Evolutionary conservation across 2,113 vertebrate species (phyloP).

Genomic region (Cichladusa arquata): DNA sequence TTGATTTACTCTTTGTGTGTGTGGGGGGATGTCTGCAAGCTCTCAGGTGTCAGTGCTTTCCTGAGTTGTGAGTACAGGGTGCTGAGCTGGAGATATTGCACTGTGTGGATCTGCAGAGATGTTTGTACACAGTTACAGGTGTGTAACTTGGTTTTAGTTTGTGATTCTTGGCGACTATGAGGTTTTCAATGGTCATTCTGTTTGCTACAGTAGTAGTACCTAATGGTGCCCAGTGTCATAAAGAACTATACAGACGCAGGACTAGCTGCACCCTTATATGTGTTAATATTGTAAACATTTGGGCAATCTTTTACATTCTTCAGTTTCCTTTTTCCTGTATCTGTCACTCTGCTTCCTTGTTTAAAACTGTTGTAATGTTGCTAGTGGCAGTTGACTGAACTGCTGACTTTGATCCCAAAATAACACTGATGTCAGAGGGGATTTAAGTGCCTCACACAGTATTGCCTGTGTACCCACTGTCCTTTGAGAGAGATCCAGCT

Average conservation of each 20-base stretch:
- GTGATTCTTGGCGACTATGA: rapidly evolving
- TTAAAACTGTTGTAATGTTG: not conserved
- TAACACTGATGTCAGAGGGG: not conserved
- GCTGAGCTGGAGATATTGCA: not conserved
- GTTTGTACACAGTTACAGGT: not conserved
- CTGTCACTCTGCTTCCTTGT: not conserved
- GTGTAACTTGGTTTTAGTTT: not conserved
- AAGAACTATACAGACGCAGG: not conserved
- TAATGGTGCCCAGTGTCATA: not conserved
- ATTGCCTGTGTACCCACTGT: not conserved
- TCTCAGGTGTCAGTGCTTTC: not conserved
- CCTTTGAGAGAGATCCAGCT: not conserved
- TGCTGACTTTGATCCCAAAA: not conserved
- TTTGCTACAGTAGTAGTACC: not conserved
- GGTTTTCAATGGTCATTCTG: not conserved
- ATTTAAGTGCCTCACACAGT: not conserved
- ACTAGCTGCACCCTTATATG: not conserved
- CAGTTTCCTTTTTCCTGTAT: conserved; percentile 17
- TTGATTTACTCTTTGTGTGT: not conserved
- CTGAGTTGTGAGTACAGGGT: not conserved
- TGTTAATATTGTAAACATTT: not conserved
- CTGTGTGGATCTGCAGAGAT: not conserved
- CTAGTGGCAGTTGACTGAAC: not conserved
- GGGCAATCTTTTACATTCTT: not conserved
- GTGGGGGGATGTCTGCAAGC: not conserved